Base-by-base conservation (phyloP, 1,140 invertebrate genomes). In the Drosophila seguyi region DNA sequence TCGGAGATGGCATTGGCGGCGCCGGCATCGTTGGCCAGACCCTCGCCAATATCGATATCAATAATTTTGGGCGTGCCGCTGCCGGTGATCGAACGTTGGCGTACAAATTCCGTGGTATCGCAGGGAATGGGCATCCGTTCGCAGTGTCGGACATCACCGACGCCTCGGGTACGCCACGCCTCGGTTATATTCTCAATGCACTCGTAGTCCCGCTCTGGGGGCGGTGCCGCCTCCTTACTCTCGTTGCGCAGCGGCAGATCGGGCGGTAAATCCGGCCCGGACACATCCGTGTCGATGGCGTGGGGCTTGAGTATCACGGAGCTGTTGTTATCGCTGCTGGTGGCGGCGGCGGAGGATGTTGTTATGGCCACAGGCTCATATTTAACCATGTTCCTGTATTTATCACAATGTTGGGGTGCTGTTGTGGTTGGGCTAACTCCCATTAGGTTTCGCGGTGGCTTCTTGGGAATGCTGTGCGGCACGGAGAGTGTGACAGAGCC, bases 81-180 rank as follows among this genome's bases (percentile, higher is more conserved):
- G 66, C 61, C 79, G 59, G 76, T 93, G 81, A 41, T 92, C 81
- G 82, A 94, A 36, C 88, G 86, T 42, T 92, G 91, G 34, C 91
- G 85, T 10, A 83, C 90, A 68, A 92, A 91, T 13, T 76, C 85
- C 16, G 66, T 61, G 41, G 93, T 92, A 31, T 93, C 91, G 50
- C 93, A 88, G 27, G 84, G 72, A 45, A 75, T 66, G 27, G 93
- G 55, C 38, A 84, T 81, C 63, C 93, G 92, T 77, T 95, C 95
- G 6, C 94, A 95, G 80, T 96, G 96, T 65, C 94, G 94, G 11
- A 96, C 94, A 44, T 95, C 95, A 81, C 95, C 95, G n/a, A 96
- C 94, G 16, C 96, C 96, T 45, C 96, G 93, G 1, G 96, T 96
- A 90, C 94, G 95, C 96, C 96, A 97, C 39, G 96, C 96, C 69